Evolutionary conservation across 2,113 vertebrate genomes (phyloP).

Genomic region (Entelurus aequoreus): DNA sequence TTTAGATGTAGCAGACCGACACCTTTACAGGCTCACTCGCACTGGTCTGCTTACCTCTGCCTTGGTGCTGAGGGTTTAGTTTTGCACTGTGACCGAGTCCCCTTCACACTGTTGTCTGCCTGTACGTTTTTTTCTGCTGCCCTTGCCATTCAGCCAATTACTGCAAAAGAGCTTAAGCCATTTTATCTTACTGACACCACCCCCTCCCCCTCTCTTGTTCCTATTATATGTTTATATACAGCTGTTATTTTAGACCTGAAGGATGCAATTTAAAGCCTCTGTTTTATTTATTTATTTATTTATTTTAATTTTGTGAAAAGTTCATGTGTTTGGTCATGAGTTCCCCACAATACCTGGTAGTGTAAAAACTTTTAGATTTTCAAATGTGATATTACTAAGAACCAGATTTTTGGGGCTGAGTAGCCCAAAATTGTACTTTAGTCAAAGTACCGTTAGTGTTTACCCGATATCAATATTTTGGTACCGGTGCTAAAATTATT

Average conservation of each 20-base stretch:
- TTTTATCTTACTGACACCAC: conserved; percentile 52
- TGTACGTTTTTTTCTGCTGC: conserved; percentile 79
- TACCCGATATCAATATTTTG: too few relatives aligned
- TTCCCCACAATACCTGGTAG: too few relatives aligned
- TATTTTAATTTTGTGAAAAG: too few relatives aligned
- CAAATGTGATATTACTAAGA: too few relatives aligned
- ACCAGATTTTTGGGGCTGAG: too few relatives aligned
- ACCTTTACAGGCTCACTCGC: conserved; percentile 32
- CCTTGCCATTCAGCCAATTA: conserved; percentile 82
- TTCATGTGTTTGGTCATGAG: too few relatives aligned
- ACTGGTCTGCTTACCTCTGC: conserved; percentile 45
- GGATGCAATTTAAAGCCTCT: conserved; percentile 31
- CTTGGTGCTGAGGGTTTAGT: conserved; percentile 60
- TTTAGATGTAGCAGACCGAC: conserved; percentile 55
- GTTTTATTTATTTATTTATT: too few relatives aligned
- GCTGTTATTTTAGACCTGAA: conserved; percentile 72
- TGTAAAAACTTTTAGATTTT: too few relatives aligned
- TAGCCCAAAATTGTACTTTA: too few relatives aligned
- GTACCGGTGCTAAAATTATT: too few relatives aligned
- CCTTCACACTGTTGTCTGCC: conserved; percentile 80
- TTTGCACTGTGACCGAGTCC: conserved; percentile 76
- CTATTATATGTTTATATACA: conserved; percentile 65
- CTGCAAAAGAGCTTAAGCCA: conserved; percentile 78
- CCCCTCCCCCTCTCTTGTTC: conserved; percentile 44
- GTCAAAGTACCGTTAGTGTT: too few relatives aligned